phyloP scores from a whole-genome alignment of 2,113 vertebrate genomes.

The Lathamus discolor region DNA sequence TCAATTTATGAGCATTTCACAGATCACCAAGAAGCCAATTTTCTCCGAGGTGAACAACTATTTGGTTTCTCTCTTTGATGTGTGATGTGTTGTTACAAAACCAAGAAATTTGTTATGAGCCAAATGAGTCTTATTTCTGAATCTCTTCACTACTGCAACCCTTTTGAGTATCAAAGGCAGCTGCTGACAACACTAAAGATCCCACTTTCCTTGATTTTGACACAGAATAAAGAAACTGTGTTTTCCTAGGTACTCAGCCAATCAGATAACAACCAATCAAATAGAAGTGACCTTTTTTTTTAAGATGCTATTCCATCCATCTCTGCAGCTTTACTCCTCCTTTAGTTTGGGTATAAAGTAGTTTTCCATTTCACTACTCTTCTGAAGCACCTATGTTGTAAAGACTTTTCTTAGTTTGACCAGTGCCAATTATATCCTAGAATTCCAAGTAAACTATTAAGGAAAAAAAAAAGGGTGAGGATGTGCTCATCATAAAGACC shows the following conservation, averaged over 20 bases:
- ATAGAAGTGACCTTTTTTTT: background rate
- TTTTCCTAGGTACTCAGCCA: background rate
- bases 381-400: background rate
- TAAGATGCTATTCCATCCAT: background rate
- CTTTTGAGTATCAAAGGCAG: background rate
- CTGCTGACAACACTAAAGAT: background rate
- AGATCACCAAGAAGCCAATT: background rate
- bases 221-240: background rate
- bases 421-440: background rate
- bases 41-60: background rate
- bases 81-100: background rate
- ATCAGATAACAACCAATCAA: background rate
- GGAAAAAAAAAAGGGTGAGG: background rate
- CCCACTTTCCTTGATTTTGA: background rate
- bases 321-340: background rate
- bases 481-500: background rate
- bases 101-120: background rate
- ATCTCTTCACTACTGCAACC: background rate
- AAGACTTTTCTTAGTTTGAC: background rate
- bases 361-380: background rate
- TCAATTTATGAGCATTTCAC: background rate
- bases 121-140: background rate
- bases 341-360: background rate
- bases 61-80: background rate
- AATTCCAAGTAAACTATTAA: background rate